phyloP scores from a whole-genome alignment of 53 echinoderm and acorn worm genomes.

The Actinopyga echinites region DNA sequence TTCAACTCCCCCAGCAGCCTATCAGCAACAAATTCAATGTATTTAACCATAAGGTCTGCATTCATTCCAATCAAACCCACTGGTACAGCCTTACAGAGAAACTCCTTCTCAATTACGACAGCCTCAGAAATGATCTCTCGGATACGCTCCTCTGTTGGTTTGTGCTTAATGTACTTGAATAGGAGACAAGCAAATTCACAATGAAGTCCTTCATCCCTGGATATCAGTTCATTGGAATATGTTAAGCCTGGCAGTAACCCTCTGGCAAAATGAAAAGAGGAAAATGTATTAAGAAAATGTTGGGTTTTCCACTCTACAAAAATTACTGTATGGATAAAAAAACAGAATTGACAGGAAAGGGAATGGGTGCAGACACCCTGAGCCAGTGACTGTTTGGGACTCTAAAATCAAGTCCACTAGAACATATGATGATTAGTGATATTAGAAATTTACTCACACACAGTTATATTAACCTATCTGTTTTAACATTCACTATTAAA shows the following conservation, averaged over 20 bases:
- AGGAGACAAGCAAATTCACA: conserved; percentile 97
- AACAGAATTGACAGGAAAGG: too few species aligned
- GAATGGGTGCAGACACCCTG: too few species aligned
- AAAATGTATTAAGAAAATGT: background rate
- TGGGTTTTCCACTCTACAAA: too few species aligned
- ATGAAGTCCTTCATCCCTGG: conserved; percentile 91
- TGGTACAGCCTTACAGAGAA: conserved; percentile 73
- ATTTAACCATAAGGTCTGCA: conserved; percentile 70
- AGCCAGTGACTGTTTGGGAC: too few species aligned
- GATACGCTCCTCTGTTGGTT: conserved; percentile 53
- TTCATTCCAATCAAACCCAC: conserved; percentile 91
- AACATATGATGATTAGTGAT: too few species aligned
- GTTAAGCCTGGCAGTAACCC: conserved; percentile 92
- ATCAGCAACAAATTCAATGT: conserved; percentile 94
- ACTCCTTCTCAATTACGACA: conserved; percentile 74
- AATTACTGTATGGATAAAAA: too few species aligned
- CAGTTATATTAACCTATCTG: background rate
- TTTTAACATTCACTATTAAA: background rate
- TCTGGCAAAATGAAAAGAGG: conserved; percentile 37
- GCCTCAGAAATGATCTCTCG: conserved; percentile 76
- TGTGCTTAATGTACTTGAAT: conserved; percentile 70
- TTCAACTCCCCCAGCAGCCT: conserved; percentile 72
- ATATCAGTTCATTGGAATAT: conserved; percentile 91
- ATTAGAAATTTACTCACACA: too few species aligned
- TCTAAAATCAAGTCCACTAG: too few species aligned